Base-by-base conservation (phyloP, 2,113 vertebrate genomes). In the Pollimyrus isidori region DNA sequence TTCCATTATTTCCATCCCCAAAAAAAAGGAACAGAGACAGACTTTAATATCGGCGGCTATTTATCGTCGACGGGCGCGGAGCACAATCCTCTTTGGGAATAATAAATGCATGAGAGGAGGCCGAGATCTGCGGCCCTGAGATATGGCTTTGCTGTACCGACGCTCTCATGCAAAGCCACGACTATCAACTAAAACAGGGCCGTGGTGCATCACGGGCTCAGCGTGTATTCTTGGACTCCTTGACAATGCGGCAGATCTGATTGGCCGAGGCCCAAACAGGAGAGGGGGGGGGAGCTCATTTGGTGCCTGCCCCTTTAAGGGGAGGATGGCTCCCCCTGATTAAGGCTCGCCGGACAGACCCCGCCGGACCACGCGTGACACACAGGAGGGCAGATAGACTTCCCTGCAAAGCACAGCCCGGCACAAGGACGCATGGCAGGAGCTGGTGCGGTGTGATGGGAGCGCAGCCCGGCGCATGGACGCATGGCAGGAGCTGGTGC, bases 1-100 rank as follows among this genome's bases (percentile, higher is more conserved):
- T 62, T 39, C 58, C 9, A 83, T 85, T 86, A 82, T 56, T 84
- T 88, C 52, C 39, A 5, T 62, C 83, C 53, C 9, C 11, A 65
- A 87, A 69, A 26, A 69, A 88, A 80, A 53, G 89, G 82, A 87
- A 86, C 58, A 62, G 53, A 89, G 86, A 73, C 90, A 90, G 56
- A 89, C 49, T 90, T 90, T 90, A 90, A 90, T 91, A 91, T 91
- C 89, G 69, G 49, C 50, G 88, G 85, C 89, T 92, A 86, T 91
- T 91, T 92, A 90, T 92, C 88, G 88, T 89, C 86, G 30, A 52
- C 87, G 87, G 53, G 26, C 85, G 87, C 86, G 85, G 88, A 80
- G 82, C 87, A 52, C 90, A 92, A 91, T 92, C 92, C 91, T 91
- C 91, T 92, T 93, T 92, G 91, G 90, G 91, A 92, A 92, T 93